Base-by-base conservation (phyloP, 2,797 vertebrate genomes). In the Leptodactylus fallax region DNA sequence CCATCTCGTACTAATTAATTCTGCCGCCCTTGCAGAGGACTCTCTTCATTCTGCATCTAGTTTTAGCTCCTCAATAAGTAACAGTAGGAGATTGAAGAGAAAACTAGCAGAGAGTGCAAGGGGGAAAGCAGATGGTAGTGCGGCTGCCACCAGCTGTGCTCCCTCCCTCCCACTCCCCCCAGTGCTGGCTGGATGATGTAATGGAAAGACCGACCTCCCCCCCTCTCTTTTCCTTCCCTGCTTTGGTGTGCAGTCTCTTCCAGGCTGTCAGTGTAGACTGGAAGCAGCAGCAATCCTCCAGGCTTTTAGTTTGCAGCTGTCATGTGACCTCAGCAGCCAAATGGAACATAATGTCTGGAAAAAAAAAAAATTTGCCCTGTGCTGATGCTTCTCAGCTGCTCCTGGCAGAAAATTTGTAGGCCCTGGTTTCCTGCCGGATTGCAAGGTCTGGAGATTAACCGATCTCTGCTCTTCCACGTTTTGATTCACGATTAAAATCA, bases 61-160 rank as follows among this genome's bases (percentile, higher is more conserved):
- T 79, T 72, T 83, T 49, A 51, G 71, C 79, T 78, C 51, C 83
- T 79, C 79, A 86, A 71, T 89, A 87, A 90, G 88, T 91, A 91
- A 90, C 94, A 91, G 90, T 94, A 93, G 92, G 95, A 95, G 94
- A 94, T 95, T 95, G 93, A 93, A 94, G 90, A 95, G 95, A 95
- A 93, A 96, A 95, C 94, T 93, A 95, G 95, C 94, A 92, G 93
- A 93, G 95, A 94, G 94, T 95, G 95, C 94, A 93, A 96, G 96
- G 94, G 61, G 92, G 91, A 92, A 93, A 97, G 96, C 98, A 98
- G 98, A 97, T 98, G 98, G 96, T 94, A 93, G 94, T 93, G 94
- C 92, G 96, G 96, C 96, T 97, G 96, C 96, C 95, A 95, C 96
- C 98, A 98, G 97, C 97, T 98, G 97, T 97, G 96, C 92, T 94